Base-by-base conservation (phyloP, 2,797 vertebrate species). In the Margarornis squamiger region DNA sequence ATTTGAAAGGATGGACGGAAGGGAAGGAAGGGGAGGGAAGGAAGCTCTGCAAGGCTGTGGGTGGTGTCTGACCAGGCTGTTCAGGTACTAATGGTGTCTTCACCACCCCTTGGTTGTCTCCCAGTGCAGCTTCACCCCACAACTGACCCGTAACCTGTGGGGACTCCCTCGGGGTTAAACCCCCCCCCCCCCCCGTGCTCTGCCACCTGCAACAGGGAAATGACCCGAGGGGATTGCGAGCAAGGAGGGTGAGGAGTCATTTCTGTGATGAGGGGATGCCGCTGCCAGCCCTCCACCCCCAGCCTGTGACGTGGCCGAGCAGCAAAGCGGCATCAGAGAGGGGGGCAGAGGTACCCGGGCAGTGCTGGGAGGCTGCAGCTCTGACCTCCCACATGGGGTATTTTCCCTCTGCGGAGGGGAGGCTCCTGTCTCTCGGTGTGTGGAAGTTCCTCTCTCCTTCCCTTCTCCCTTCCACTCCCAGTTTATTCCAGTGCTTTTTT, bases 131-230 rank as follows among this genome's bases (percentile, higher is more conserved):
- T 82, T n/a, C 8, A 20, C 39, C 49, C 8, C 3, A 22, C 6
- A 0, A 5, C 49, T 15, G 32, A 24, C 36, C 57, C 0, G 0
- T 1, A 12, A 32, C 41, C 6, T 0, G 1, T 17, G 14, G 62
- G 62, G 7, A 22, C 30, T 18, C 0, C 0, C 15, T 36, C 57
- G 17, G 65, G 19, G 4, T 26, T 59, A 21, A 8, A 65, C 4
- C 29, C 11, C 6, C 52, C 12, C 30, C 30, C 18, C 49, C 6
- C 27, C 22, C 57, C 29, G 3, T 1, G 2, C 65, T 55, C 63
- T 49, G 46, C 61, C 27, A 3, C 3, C 2, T 6, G 41, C 8
- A 7, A 7, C 46, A 14, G 18, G 75, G 66, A 12, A n/a, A 4
- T 1, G 0, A 1, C 27, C 34, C 26, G 1, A 23, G 39, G 45